A percentile compares a stretch with the other conserved stretches of the same genome.
Conservation (phyloP, 2,113 vertebrate genomes). For the Raja brachyura region DNA sequence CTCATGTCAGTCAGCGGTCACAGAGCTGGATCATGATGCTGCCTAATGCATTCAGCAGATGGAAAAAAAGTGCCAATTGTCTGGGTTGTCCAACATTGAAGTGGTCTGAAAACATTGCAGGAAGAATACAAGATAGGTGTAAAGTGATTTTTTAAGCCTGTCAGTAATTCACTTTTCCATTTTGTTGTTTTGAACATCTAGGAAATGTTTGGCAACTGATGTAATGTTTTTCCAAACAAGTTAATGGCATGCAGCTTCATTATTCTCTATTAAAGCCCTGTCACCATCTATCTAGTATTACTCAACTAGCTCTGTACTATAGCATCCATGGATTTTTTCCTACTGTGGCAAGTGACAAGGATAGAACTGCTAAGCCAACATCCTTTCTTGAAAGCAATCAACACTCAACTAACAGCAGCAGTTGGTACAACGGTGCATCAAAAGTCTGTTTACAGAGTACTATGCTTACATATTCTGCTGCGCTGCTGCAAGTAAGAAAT, state of each 20-base stretch:
- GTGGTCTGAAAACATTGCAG: not conserved
- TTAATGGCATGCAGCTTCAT: not conserved
- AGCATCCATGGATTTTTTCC: not conserved
- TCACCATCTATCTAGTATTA: not conserved
- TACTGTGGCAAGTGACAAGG: no score
- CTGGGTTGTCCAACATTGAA: not conserved
- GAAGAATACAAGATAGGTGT: not conserved
- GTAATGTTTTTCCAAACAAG: not conserved
- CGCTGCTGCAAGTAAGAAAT: no score
- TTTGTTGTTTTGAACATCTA: not conserved
- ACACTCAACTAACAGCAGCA: no score
- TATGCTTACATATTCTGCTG: no score
- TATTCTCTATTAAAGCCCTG: not conserved
- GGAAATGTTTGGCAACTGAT: not conserved
- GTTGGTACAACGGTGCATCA: no score
- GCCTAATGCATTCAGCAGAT: no score
- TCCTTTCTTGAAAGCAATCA: no score
- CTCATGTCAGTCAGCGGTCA: not conserved
- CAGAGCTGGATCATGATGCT: not conserved
- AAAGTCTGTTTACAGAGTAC: no score
- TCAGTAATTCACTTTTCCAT: not conserved
- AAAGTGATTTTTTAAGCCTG: not conserved
- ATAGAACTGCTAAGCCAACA: no score
- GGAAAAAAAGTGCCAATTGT: not conserved
- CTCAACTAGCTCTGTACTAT: not conserved